phyloP scores from a whole-genome alignment of 2,113 vertebrate species.

The Heterotis niloticus region DNA sequence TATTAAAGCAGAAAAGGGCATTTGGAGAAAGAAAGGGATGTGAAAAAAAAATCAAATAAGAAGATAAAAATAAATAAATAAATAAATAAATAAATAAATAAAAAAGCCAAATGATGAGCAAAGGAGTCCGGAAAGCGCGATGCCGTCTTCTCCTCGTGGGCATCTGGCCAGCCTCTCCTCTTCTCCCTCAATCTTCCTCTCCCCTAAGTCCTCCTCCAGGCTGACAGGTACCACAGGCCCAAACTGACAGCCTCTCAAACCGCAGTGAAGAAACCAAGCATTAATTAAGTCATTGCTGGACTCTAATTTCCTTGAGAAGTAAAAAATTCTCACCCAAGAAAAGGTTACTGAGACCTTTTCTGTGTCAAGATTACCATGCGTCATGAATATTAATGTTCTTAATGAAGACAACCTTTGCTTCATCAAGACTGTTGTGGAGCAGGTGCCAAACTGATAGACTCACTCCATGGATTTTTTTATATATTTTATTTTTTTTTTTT shows the following conservation, averaged over 20 bases:
- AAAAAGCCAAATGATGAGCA: slow-evolving; percentile 42
- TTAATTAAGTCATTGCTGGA: slow-evolving; percentile 99
- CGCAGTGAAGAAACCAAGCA: slow-evolving; percentile 84
- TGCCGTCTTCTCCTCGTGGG: slow-evolving; percentile 52
- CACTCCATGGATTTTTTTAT: slow-evolving; percentile 73
- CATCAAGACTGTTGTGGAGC: slow-evolving; percentile 96
- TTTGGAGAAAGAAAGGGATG: slow-evolving; percentile 32
- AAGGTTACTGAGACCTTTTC: slow-evolving; percentile 99
- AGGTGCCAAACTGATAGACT: slow-evolving; percentile 88
- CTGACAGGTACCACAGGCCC: slow-evolving; percentile 83
- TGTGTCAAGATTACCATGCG: slow-evolving; percentile 99
- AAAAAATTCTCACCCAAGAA: slow-evolving; percentile 98
- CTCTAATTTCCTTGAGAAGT: slow-evolving; percentile 99
- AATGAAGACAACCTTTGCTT: slow-evolving; percentile 99
- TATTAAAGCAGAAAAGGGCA: slow-evolving; percentile 9
- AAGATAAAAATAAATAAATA: slow-evolving; percentile 18
- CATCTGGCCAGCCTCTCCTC: slow-evolving; percentile 48
- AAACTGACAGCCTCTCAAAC: slow-evolving; percentile 95
- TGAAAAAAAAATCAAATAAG: slow-evolving; percentile 25
- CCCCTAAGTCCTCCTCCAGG: slow-evolving; percentile 48
- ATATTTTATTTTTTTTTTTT: no score
- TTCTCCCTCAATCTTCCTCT: slow-evolving; percentile 70
- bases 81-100: slow-evolving; percentile 32
- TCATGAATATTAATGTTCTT: slow-evolving; percentile 99
- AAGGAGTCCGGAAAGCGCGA: slow-evolving; percentile 27